A percentile compares a stretch with the other conserved stretches of the same genome.
Conservation (phyloP, 2,113 vertebrate species). For the Oncorhynchus kisutch region DNA sequence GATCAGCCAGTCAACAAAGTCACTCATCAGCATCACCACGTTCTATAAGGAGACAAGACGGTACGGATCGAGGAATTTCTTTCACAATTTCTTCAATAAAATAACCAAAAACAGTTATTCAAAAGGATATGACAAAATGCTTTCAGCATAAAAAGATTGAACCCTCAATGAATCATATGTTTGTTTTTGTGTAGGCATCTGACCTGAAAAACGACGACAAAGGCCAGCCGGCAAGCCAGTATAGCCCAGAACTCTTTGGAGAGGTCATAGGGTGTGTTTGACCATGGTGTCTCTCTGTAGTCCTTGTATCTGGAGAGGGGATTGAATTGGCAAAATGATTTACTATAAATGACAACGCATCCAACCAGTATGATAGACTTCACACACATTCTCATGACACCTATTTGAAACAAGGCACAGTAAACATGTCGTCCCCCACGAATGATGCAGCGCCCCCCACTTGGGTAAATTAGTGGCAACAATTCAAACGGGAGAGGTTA, state of each 20-base stretch:
- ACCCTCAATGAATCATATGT: not conserved
- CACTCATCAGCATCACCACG: slow-evolving; percentile 98
- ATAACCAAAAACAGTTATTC: not conserved
- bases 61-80: not conserved
- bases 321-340: not conserved
- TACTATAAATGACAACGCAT: not conserved
- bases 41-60: slow-evolving; percentile 76
- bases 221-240: slow-evolving; percentile 88
- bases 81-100: not conserved
- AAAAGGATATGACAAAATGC: not conserved
- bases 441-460: too few relatives aligned
- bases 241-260: slow-evolving; percentile 97
- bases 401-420: not conserved
- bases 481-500: too few relatives aligned
- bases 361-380: not conserved
- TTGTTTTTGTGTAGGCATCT: not conserved
- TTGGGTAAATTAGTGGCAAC: too few relatives aligned
- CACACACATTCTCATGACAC: not conserved
- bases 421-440: too few relatives aligned
- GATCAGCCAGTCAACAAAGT: slow-evolving; percentile 98
- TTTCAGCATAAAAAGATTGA: not conserved
- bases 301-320: slow-evolving; percentile 86
- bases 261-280: slow-evolving; percentile 84
- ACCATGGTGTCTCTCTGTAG: slow-evolving; percentile 92
- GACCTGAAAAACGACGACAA: slow-evolving; percentile 97